phyloP scores from a whole-genome alignment of 1,140 invertebrate species.

The Palaemon carinicauda region DNA sequence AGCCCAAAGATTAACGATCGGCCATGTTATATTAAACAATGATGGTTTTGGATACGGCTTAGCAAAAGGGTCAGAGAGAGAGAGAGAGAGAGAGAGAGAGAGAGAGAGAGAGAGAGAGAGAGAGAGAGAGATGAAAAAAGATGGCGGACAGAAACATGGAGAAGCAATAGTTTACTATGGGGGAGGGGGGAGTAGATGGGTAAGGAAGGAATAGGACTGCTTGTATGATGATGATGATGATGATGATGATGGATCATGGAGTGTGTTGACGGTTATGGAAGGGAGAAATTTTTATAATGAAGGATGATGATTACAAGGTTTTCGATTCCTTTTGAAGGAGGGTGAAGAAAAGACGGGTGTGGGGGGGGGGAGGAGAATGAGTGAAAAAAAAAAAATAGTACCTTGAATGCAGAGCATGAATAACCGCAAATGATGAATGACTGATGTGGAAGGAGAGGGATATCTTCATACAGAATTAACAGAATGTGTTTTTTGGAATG shows the following conservation, averaged over 20 bases:
- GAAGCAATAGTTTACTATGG: background rate
- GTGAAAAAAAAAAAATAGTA: too few species aligned
- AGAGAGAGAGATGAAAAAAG: background rate
- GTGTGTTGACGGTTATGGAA: background rate
- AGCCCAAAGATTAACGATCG: slow-evolving; percentile 21
- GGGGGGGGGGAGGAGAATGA: background rate
- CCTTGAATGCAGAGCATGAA: background rate
- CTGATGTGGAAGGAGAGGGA: background rate
- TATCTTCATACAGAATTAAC: too few species aligned
- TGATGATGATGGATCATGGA: too few species aligned
- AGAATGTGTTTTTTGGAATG: too few species aligned
- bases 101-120: background rate
- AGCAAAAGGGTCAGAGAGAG: background rate
- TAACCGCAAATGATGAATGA: background rate
- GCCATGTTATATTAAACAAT: slow-evolving; percentile 49
- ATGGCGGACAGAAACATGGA: background rate
- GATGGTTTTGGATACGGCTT: slow-evolving; percentile 37
- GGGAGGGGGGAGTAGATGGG: background rate
- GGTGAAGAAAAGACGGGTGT: background rate
- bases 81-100: too few species aligned
- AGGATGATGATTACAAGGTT: background rate
- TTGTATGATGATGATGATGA: background rate
- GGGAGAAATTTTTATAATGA: background rate
- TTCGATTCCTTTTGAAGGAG: background rate
- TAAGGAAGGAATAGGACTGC: background rate